A percentile compares a stretch with the other conserved stretches of the same genome.
Evolutionary conservation across 1,140 invertebrate genomes (phyloP).

Genomic region (Lepidurus apus): DNA sequence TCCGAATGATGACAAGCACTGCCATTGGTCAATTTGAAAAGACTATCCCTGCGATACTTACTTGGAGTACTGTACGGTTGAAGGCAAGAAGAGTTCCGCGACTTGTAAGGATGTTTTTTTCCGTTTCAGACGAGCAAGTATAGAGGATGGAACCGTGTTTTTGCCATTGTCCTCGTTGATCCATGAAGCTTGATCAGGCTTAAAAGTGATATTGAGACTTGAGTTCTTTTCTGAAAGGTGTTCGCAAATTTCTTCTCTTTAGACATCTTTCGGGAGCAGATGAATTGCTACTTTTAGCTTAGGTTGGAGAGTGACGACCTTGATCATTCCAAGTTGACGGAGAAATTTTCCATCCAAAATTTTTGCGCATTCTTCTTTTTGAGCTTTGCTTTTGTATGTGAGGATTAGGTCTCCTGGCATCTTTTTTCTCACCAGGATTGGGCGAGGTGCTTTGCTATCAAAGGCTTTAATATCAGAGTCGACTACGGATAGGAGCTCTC

Average conservation of each 20-base stretch:
- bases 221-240: not conserved
- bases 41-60: too few relatives aligned
- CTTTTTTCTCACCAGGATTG: not conserved
- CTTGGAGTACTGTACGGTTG: too few relatives aligned
- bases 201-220: not conserved
- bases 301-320: not conserved
- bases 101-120: not conserved
- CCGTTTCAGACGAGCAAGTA: not conserved
- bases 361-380: not conserved
- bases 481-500: not conserved
- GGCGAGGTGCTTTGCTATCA: not conserved
- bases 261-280: not conserved
- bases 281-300: constrained; percentile 1
- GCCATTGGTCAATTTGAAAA: too few relatives aligned
- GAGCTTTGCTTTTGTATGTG: not conserved
- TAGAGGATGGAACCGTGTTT: not conserved
- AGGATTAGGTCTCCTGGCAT: not conserved
- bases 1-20: too few relatives aligned
- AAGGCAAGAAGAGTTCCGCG: not conserved
- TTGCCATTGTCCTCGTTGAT: constrained; percentile 5
- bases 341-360: not conserved
- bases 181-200: not conserved
- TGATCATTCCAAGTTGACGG: not conserved
- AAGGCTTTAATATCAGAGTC: not conserved
- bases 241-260: not conserved